Base-by-base conservation (phyloP, 2,797 vertebrate species). In the Bradypodion pumilum region DNA sequence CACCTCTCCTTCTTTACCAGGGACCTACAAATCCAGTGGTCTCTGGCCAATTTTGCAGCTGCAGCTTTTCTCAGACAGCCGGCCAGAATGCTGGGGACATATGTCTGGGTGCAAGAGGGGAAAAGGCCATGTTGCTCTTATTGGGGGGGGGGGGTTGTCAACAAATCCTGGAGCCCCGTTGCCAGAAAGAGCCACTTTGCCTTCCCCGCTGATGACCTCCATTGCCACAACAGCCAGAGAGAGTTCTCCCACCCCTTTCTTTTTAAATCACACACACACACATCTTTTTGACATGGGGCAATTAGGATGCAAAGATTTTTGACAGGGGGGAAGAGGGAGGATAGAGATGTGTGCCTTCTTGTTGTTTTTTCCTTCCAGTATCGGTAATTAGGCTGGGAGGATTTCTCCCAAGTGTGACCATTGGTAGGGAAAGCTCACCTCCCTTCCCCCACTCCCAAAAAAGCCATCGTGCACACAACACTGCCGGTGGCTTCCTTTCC, bases 351-450 rank as follows among this genome's bases (percentile, higher is more conserved):
- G n/a, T n/a, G n/a, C n/a, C n/a, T n/a, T n/a, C n/a, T n/a, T n/a
- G n/a, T 94, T 95, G 94, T 96, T 95, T 95, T 94, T 21, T 19
- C 52, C 52, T 19, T 19, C 92, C 91, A 95, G 91, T 91, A 93
- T 89, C 84, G 76, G 87, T 97, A 96, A 97, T 96, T 97, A 96
- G 94, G 96, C 96, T 95, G 94, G 85, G 85, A 94, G 95, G 95
- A 95, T 95, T 95, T 94, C 92, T 94, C 92, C 79, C 92, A 92
- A 94, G 91, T 92, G 93, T 88, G 92, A 44, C 69, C 84, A 66
- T 92, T 93, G 93, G 94, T 91, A 94, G 93, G 81, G 84, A 92
- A 68, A 91, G 85, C 78, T 88, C 65, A 75, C 83, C 21, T 27
- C 23, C 23, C 65, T 19, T 6, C 32, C 16, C 6, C 65, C 27